phyloP scores from a whole-genome alignment of 2,797 vertebrate genomes.

The Delichon dasypus region DNA sequence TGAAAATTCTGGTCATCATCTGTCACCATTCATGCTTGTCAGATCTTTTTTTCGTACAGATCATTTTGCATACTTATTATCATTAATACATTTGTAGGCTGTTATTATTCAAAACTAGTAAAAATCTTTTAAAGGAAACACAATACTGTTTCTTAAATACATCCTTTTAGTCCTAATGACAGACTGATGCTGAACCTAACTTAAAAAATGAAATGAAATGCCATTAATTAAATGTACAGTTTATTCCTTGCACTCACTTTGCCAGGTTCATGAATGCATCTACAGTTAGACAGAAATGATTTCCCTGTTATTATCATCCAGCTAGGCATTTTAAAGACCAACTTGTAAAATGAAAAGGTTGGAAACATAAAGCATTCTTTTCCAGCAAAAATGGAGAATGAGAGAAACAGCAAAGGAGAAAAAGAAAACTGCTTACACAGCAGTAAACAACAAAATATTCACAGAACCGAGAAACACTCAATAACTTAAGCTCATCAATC shows the following conservation, averaged over 20 bases:
- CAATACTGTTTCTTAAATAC: constrained; percentile 42
- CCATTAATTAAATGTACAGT: constrained; percentile 48
- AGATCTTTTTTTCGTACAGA: constrained; percentile 30
- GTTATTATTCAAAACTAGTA: constrained; percentile 64
- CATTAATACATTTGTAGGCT: constrained; percentile 48
- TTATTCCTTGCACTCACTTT: constrained; percentile 26
- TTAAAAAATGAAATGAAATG: constrained; percentile 66
- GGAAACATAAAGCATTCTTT: constrained; percentile 9
- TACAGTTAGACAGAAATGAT: background rate
- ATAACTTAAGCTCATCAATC: background rate
- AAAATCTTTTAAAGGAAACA: constrained; percentile 41
- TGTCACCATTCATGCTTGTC: constrained; percentile 71
- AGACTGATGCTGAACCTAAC: constrained; percentile 42
- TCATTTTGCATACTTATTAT: constrained; percentile 71
- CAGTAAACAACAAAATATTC: background rate
- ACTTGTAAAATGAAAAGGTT: constrained; percentile 9
- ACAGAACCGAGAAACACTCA: background rate
- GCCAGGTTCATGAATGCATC: constrained; percentile 25
- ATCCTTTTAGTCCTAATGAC: constrained; percentile 47
- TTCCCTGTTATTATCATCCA: background rate
- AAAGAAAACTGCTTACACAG: background rate
- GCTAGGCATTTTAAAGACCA: constrained; percentile 19
- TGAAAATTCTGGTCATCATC: constrained; percentile 69
- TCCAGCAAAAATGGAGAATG: background rate
- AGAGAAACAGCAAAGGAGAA: background rate